A percentile compares a stretch with the other conserved stretches of the same genome.
These are phyloP conservation scores for Triplophysa tibetana DNA, from an alignment of 2,113 vertebrate genomes.

Conservation along the genomic window DNA sequence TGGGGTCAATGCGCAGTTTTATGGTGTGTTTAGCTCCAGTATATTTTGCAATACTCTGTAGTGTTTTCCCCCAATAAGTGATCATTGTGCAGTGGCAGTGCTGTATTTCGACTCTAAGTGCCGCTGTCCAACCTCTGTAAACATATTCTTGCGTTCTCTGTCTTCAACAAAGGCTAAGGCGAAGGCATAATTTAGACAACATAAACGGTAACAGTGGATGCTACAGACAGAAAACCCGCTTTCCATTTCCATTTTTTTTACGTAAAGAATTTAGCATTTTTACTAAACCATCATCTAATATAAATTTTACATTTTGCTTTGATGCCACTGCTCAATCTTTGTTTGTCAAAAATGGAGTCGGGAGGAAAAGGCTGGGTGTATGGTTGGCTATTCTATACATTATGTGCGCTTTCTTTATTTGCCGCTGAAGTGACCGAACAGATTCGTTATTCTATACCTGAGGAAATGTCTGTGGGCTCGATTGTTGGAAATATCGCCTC, in stretches of 20 bases:
- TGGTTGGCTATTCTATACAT: background rate
- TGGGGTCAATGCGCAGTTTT: too few species aligned
- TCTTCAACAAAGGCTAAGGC: slow-evolving; percentile 3
- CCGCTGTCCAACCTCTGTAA: slow-evolving; percentile 75
- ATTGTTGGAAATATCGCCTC: slow-evolving; percentile 72
- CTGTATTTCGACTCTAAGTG: slow-evolving; percentile 72
- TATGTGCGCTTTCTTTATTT: background rate
- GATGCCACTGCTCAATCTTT: background rate
- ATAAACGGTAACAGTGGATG: background rate
- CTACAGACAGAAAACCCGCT: background rate
- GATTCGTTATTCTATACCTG: slow-evolving; percentile 53
- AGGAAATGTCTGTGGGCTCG: slow-evolving; percentile 52
- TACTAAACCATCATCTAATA: too few species aligned
- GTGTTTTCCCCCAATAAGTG: background rate
- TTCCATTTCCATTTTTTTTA: too few species aligned
- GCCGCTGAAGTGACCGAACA: slow-evolving; percentile 33
- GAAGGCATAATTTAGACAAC: background rate
- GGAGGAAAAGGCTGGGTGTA: slow-evolving; percentile 12
- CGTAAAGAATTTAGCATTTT: too few species aligned
- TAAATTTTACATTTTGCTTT: too few species aligned
- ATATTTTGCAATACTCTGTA: background rate
- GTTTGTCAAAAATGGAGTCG: background rate
- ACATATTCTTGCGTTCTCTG: background rate
- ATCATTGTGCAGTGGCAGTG: slow-evolving; percentile 66
- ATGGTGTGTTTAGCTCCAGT: background rate